Evolutionary conservation across 2,113 vertebrate genomes (phyloP).

Genomic region (Syngnathus scovelli): DNA sequence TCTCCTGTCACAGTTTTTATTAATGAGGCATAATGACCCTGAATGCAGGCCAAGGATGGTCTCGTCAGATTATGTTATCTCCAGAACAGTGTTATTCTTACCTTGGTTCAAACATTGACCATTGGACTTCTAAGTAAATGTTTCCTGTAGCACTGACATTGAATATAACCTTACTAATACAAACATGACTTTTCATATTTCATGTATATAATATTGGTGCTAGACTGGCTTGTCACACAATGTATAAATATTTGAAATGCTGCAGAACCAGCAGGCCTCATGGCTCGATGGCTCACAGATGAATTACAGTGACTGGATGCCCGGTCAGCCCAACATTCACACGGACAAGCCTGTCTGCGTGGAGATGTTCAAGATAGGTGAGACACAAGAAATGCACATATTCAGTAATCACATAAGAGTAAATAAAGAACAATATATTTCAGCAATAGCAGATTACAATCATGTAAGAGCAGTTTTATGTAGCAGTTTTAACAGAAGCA

Average conservation of each 20-base stretch:
- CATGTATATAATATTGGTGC: background rate
- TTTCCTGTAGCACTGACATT: conserved; percentile 2
- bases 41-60: conserved; percentile 42
- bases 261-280: conserved; percentile 55
- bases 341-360: conserved; percentile 53
- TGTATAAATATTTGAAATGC: conserved; percentile 1
- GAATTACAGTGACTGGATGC: conserved; percentile 68
- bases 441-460: background rate
- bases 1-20: background rate
- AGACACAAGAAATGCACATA: conserved; percentile 13
- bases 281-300: conserved; percentile 65
- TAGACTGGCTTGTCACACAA: background rate
- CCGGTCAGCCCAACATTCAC: conserved; percentile 52
- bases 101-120: conserved; percentile 45
- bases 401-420: background rate
- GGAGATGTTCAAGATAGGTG: conserved; percentile 63
- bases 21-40: background rate
- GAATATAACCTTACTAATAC: background rate
- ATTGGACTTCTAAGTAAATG: conserved; percentile 23
- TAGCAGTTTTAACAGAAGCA: background rate
- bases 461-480: background rate
- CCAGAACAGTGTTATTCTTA: conserved; percentile 40
- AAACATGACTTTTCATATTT: background rate
- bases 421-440: background rate
- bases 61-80: conserved; percentile 55